Evolutionary conservation across 2,113 vertebrate genomes (phyloP).

Genomic region (Arvicanthis niloticus): DNA sequence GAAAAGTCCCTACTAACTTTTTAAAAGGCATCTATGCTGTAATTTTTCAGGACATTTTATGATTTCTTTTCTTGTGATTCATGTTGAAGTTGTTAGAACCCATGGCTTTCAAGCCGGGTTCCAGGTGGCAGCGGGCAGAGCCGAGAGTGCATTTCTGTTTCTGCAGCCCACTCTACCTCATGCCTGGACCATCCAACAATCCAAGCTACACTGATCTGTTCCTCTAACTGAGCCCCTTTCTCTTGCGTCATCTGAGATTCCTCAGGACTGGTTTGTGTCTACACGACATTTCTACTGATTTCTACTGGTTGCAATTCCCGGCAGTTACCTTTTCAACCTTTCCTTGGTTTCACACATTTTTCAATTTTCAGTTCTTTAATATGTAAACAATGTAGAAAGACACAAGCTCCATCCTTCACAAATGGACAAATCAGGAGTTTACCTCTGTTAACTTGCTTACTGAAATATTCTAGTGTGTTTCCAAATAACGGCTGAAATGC

Average conservation of each 20-base stretch:
- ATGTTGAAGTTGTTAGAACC: neutral
- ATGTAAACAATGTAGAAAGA: neutral
- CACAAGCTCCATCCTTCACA: neutral
- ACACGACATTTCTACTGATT: neutral
- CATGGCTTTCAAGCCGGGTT: neutral
- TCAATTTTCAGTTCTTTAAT: neutral
- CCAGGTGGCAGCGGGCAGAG: neutral
- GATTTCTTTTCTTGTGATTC: conserved; percentile 38
- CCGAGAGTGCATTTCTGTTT: neutral
- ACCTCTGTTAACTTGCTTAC: neutral
- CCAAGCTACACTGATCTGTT: neutral
- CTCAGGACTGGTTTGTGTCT: neutral
- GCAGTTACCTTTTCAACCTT: neutral
- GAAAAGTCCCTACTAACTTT: neutral
- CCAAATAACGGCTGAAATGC: neutral
- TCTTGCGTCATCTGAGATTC: neutral
- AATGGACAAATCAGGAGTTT: neutral
- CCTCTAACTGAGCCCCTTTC: neutral
- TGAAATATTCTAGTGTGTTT: conserved; percentile 24
- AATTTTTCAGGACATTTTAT: conserved; percentile 30
- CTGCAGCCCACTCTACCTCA: neutral
- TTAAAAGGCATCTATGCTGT: neutral
- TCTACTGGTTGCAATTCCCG: neutral
- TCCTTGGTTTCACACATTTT: neutral
- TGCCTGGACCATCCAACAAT: neutral